A percentile compares a stretch with the other conserved stretches of the same genome.
Conservation (phyloP, 1,140 invertebrate species). For the Drosophila virilis region DNA sequence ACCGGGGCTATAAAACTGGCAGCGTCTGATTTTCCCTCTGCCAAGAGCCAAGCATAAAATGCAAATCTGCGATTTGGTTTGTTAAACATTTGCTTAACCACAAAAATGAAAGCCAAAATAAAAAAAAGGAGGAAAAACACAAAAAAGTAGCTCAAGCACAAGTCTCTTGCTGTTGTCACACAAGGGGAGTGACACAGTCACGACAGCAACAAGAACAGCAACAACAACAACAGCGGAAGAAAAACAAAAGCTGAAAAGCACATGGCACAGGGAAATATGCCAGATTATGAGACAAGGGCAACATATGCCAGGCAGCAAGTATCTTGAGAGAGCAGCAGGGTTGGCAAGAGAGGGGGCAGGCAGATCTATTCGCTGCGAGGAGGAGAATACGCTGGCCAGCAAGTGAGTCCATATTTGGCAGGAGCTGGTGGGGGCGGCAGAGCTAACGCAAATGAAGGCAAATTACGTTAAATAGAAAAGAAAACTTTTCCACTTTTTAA, state of each 20-base stretch:
- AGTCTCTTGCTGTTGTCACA: constrained; percentile 50
- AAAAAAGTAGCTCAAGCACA: constrained; percentile 37
- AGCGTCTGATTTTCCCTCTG: constrained; percentile 27
- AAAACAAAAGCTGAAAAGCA: constrained; percentile 48
- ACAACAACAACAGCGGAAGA: constrained; percentile 20
- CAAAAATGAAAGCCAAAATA: constrained; percentile 64
- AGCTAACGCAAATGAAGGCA: constrained; percentile 72
- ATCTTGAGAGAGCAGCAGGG: constrained; percentile 13
- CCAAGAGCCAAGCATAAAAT: constrained; percentile 67
- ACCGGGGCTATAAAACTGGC: constrained; percentile 28
- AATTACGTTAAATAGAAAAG: constrained; percentile 83
- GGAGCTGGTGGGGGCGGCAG: background rate
- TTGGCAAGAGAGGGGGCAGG: background rate
- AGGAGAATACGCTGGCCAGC: constrained; percentile 61
- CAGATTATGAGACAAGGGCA: constrained; percentile 78
- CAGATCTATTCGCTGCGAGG: constrained; percentile 11
- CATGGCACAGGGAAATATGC: constrained; percentile 54
- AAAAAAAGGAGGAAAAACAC: constrained; percentile 32
- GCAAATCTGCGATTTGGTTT: constrained; percentile 81
- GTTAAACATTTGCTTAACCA: constrained; percentile 82
- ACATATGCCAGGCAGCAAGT: constrained; percentile 68
- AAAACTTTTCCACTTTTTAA: constrained; percentile 82
- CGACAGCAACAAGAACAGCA: constrained; percentile 44
- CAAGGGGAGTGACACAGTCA: constrained; percentile 60
- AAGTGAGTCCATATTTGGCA: constrained; percentile 11